A percentile compares a stretch with the other conserved stretches of the same genome.
phyloP scores from a whole-genome alignment of 2,888 invertebrate genomes.

The Myathropa florea region DNA sequence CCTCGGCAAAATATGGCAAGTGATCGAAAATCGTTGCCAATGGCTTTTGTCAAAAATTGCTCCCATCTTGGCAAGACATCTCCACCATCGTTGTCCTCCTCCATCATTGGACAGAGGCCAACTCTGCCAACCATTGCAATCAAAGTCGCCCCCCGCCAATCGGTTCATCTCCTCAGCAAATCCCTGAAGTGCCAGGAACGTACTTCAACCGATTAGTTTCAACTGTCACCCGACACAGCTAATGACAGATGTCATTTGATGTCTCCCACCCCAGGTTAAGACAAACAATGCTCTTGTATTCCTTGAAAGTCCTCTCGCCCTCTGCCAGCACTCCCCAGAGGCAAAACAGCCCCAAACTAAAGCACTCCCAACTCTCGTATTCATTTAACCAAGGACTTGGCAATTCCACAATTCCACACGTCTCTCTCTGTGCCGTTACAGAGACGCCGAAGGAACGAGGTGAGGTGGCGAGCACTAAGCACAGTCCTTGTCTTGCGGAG shows the following conservation, averaged over 20 bases:
- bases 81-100: not conserved
- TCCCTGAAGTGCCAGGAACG: not conserved
- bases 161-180: not conserved
- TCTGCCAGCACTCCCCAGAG: no score
- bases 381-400: constrained; percentile 18
- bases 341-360: no score
- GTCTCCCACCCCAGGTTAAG: not conserved
- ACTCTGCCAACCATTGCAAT: not conserved
- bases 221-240: not conserved
- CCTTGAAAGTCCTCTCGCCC: not conserved
- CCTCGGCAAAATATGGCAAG: not conserved
- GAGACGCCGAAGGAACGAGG: not conserved
- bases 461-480: not conserved
- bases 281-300: not conserved
- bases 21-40: not conserved
- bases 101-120: not conserved
- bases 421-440: not conserved
- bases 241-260: not conserved
- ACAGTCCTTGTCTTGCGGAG: not conserved
- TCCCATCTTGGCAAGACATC: not conserved
- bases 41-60: not conserved
- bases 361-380: not conserved
- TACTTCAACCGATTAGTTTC: not conserved
- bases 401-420: not conserved
- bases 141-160: not conserved